phyloP scores from a whole-genome alignment of 2,888 invertebrate genomes.

The Drosophila kambysellisi region DNA sequence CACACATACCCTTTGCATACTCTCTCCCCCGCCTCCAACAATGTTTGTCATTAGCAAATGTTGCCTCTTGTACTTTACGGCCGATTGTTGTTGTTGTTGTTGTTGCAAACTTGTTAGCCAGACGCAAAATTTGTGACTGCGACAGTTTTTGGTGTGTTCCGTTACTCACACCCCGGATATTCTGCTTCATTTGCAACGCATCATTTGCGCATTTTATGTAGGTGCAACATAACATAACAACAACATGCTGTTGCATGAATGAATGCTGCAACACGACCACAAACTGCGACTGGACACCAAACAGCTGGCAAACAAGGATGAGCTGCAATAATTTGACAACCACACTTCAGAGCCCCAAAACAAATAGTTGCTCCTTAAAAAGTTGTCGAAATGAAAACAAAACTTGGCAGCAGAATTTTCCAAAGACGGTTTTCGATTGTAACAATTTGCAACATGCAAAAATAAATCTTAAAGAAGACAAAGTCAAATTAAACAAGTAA shows the following conservation, averaged over 20 bases:
- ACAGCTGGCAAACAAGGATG: slow-evolving; percentile 14
- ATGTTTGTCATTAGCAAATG: slow-evolving; percentile 81
- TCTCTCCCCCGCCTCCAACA: slow-evolving; percentile 11
- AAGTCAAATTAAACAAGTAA: background rate
- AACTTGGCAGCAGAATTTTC: background rate
- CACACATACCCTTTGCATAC: background rate
- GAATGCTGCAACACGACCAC: slow-evolving; percentile 61
- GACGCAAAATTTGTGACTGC: slow-evolving; percentile 78
- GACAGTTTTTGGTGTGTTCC: slow-evolving; percentile 66
- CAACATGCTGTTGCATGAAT: slow-evolving; percentile 62
- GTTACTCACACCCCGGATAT: background rate
- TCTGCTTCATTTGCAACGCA: slow-evolving; percentile 66
- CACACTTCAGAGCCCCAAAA: too few species aligned
- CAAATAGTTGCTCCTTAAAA: background rate
- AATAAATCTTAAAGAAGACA: background rate
- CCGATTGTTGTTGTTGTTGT: slow-evolving; percentile 53
- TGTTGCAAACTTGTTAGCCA: slow-evolving; percentile 52
- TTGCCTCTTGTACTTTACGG: slow-evolving; percentile 79
- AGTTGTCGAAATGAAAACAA: background rate
- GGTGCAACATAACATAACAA: slow-evolving; percentile 61
- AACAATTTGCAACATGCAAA: background rate
- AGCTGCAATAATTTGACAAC: slow-evolving; percentile 8
- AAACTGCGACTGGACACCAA: slow-evolving; percentile 46
- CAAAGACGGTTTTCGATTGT: background rate
- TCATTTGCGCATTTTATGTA: slow-evolving; percentile 77